phyloP scores from a whole-genome alignment of 2,888 invertebrate genomes.

The Taenaris catops region DNA sequence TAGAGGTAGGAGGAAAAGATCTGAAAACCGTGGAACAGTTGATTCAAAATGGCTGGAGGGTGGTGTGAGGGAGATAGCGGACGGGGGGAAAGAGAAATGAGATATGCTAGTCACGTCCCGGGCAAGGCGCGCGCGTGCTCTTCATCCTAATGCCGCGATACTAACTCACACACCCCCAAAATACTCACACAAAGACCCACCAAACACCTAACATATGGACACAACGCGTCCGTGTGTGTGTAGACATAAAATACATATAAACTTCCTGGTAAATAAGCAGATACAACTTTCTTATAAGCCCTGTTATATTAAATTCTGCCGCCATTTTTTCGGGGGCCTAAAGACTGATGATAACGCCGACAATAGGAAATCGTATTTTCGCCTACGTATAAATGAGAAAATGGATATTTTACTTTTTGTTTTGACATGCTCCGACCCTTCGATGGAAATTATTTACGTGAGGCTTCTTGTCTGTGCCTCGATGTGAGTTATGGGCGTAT shows the following conservation, averaged over 20 bases:
- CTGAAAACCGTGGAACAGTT: conserved; percentile 71
- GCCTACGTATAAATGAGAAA: conserved; percentile 43
- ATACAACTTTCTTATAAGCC: conserved; percentile 65
- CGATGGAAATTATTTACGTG: conserved; percentile 46
- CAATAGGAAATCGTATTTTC: conserved; percentile 60
- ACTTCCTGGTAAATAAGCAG: conserved; percentile 75
- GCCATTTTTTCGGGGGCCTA: conserved; percentile 53
- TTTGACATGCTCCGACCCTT: conserved; percentile 36
- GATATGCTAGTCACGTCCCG: conserved; percentile 77
- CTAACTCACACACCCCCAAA: conserved; percentile 61
- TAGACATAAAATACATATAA: conserved; percentile 64
- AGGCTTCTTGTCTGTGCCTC: conserved; percentile 22
- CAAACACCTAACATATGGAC: conserved; percentile 47
- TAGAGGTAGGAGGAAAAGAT: conserved; percentile 64
- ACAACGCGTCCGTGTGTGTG: conserved; percentile 43
- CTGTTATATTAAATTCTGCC: conserved; percentile 71
- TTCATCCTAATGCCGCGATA: conserved; percentile 71
- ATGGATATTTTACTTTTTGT: conserved; percentile 48
- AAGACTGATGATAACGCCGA: conserved; percentile 46
- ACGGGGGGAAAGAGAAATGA: conserved; percentile 70
- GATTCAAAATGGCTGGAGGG: conserved; percentile 70
- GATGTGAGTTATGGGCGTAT: conserved; percentile 6
- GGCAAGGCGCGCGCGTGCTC: conserved; percentile 74
- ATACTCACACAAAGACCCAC: conserved; percentile 44
- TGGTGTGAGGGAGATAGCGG: conserved; percentile 62